Percentiles rank a stretch among this genome's conserved stretches.
Evolutionary conservation across 2,113 vertebrate genomes (phyloP).

Genomic region (Corythoichthys intestinalis): DNA sequence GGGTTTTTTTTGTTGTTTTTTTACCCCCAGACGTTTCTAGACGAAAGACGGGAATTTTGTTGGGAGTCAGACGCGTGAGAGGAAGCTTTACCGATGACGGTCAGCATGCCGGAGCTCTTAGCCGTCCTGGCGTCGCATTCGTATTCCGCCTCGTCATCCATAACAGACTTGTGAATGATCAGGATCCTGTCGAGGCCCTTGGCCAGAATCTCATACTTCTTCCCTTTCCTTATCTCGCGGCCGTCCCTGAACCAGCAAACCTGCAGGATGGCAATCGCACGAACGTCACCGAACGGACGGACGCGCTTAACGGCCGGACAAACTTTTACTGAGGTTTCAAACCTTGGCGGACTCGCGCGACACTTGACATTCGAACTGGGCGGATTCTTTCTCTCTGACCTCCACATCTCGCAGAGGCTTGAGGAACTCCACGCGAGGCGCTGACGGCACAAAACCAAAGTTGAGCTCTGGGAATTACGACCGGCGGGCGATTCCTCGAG

Average conservation of each 20-base stretch:
- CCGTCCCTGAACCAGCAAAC: conserved; percentile 96
- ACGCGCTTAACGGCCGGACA: too few relatives aligned
- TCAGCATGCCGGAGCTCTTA: conserved; percentile 88
- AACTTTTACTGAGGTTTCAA: not conserved
- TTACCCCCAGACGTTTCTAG: too few relatives aligned
- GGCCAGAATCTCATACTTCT: conserved; percentile 92
- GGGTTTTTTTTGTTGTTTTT: not conserved
- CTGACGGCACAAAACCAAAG: conserved; percentile 58
- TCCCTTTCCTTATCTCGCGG: conserved; percentile 91
- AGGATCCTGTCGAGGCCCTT: conserved; percentile 87
- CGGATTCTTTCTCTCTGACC: conserved; percentile 91
- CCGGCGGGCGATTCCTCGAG: too few relatives aligned
- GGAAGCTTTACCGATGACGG: conserved; percentile 82
- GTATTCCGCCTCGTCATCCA: conserved; percentile 96
- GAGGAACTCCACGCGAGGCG: conserved; percentile 87
- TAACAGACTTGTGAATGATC: conserved; percentile 84
- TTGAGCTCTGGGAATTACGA: too few relatives aligned
- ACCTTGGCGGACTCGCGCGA: conserved; percentile 92
- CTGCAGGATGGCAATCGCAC: conserved; percentile 53
- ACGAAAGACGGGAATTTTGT: not conserved
- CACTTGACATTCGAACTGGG: conserved; percentile 95
- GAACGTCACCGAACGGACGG: too few relatives aligned
- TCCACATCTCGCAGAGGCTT: conserved; percentile 90
- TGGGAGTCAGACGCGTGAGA: not conserved
- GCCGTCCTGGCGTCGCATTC: conserved; percentile 90